Base-by-base conservation (phyloP, 1,140 invertebrate species). In the Theocolax elegans region DNA sequence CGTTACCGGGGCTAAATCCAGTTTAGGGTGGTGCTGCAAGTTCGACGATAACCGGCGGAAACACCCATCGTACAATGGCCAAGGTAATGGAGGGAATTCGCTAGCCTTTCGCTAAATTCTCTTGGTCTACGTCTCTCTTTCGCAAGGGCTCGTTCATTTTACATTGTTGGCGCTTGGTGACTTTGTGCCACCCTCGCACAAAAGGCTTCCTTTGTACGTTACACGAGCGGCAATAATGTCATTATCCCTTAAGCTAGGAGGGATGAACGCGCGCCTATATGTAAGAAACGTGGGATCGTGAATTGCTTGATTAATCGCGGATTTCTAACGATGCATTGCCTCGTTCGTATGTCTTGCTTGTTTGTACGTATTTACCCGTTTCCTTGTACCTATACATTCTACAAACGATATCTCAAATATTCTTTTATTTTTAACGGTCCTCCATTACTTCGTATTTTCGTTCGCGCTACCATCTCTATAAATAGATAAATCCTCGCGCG, bases 31-130 rank as follows among this genome's bases (percentile, higher is more conserved):
- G 53, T 31, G 53, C 53, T 56, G 54, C 54, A 58, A 58, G 54
- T 58, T 58, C 35, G 54, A 40, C 54, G 54, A 58, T 58, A 58
- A 58, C 54, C 54, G 35, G n/a, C 23, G 35, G 35, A 25, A 58
- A 58, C 46, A 49, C 17, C 46, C 46, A 35, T 51, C 46, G 65
- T 59, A 67, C 65, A 58, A 58, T 58, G 54, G 65, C 40, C 42
- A 67, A 58, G 54, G 54, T 40, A 58, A 58, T 58, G 54, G 54
- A 38, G 35, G 31, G 29, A 58, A 58, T 58, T 58, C 7, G n/a
- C 25, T n/a, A 12, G 17, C 27, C 54, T 40, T 35, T 40, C 46
- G 7, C 15, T 44, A 44, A 44, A 44, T 44, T 44, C 40, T n/a
- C 40, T 15, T 10, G 51, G 23, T 23, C 23, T 51, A 23, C 27